A percentile compares a stretch with the other conserved stretches of the same genome.
Conservation (phyloP, 2,888 invertebrate species). For the Melikaiella ostensackeni region DNA sequence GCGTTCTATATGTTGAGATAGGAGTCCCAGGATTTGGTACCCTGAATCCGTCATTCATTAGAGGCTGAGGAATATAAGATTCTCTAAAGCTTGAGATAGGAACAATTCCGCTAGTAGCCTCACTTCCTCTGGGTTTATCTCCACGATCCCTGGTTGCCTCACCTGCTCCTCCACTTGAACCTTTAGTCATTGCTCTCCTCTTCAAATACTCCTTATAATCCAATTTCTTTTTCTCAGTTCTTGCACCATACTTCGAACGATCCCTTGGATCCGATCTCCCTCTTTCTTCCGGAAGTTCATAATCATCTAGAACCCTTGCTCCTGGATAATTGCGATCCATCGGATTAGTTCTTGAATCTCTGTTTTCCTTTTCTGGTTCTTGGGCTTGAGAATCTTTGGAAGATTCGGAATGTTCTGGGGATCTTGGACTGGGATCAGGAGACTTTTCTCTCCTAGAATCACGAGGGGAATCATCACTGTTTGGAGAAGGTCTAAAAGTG, state of each 20-base stretch:
- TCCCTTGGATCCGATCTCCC: background rate
- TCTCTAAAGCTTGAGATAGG: background rate
- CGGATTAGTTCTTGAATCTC: background rate
- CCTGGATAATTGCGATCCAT: background rate
- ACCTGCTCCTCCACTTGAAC: background rate
- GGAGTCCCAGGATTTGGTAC: background rate
- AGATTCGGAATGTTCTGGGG: background rate
- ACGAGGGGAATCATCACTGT: background rate
- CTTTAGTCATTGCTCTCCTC: background rate
- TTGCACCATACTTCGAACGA: background rate
- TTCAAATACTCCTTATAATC: background rate
- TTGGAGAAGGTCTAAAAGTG: background rate
- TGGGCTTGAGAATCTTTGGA: background rate
- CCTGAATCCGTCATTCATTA: background rate
- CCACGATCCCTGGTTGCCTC: background rate
- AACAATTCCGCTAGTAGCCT: too few relatives aligned
- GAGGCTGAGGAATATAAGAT: background rate
- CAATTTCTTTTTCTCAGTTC: background rate
- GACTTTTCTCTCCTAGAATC: background rate
- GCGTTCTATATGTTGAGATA: background rate
- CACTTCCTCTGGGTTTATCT: background rate
- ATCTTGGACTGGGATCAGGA: conserved; percentile 2
- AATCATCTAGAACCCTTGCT: conserved; percentile 1
- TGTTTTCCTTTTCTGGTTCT: background rate
- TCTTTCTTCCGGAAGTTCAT: background rate